Evolutionary conservation across 2,888 invertebrate genomes (phyloP).

Genomic region (Drosophila pseudotakahashii): DNA sequence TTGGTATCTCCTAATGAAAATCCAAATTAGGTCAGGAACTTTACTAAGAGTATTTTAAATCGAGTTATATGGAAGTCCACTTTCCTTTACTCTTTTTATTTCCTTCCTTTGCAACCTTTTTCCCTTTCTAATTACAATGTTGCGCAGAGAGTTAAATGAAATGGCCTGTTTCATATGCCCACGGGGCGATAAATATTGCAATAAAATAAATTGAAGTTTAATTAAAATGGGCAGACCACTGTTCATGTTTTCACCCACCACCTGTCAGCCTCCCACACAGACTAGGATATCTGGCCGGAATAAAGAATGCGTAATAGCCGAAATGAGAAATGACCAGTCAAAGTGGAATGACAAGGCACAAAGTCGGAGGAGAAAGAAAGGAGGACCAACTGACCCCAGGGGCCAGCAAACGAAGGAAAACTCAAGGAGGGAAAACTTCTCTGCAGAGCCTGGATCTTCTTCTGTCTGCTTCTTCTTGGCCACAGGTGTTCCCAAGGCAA

Average conservation of each 20-base stretch:
- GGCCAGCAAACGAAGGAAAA: constrained; percentile 21
- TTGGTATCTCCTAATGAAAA: background rate
- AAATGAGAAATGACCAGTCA: constrained; percentile 70
- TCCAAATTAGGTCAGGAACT: background rate
- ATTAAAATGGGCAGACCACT: constrained; percentile 57
- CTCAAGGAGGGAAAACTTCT: background rate
- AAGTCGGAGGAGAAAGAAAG: constrained; percentile 6
- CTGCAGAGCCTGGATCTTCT: constrained; percentile 2
- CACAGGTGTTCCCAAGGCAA: constrained; percentile 52
- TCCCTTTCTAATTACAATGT: constrained; percentile 22
- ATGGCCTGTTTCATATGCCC: constrained; percentile 40
- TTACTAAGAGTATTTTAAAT: background rate
- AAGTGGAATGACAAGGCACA: constrained; percentile 47
- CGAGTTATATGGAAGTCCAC: background rate
- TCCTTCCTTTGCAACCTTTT: background rate
- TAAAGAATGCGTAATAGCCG: constrained; percentile 59
- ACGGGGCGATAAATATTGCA: constrained; percentile 69
- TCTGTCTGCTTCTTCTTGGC: constrained; percentile 20
- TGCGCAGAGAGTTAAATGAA: constrained; percentile 43
- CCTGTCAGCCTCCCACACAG: constrained; percentile 7
- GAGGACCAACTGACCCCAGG: constrained; percentile 45
- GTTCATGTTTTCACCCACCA: background rate
- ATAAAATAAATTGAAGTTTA: constrained; percentile 71
- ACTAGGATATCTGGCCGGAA: constrained; percentile 33
- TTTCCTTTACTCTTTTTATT: background rate